Conservation (phyloP, 2,888 invertebrate genomes). For the Ichneumoninae sp. region DNA sequence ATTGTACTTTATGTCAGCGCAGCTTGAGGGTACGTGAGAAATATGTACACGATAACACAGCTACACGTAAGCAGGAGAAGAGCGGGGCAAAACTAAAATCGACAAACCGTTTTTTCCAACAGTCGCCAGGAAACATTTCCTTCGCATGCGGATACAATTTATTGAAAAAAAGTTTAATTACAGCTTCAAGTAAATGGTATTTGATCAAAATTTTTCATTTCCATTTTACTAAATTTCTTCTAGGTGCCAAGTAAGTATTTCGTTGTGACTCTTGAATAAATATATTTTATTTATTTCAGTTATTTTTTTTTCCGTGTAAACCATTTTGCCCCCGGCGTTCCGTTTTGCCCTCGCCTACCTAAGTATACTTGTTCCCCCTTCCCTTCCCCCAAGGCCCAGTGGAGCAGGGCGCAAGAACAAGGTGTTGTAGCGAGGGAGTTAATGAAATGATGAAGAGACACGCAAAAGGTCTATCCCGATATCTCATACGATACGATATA, state of each 20-base stretch:
- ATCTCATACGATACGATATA: slow-evolving; percentile 3
- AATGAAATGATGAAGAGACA: slow-evolving; percentile 29
- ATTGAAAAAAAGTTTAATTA: background rate
- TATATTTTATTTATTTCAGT: background rate
- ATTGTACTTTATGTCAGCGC: slow-evolving; percentile 1
- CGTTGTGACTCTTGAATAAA: background rate
- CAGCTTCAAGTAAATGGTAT: background rate
- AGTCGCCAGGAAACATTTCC: background rate
- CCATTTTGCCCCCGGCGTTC: background rate
- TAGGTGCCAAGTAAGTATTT: background rate
- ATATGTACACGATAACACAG: background rate
- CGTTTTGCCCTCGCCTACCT: background rate
- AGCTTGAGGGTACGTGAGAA: slow-evolving; percentile 1
- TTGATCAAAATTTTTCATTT: background rate
- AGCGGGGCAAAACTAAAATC: background rate
- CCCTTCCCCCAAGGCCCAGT: no score
- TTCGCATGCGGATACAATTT: background rate
- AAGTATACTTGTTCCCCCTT: background rate
- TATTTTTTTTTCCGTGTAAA: background rate
- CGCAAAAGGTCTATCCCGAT: slow-evolving; percentile 18
- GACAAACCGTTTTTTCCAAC: background rate
- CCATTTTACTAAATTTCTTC: background rate
- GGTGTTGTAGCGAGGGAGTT: slow-evolving; percentile 13
- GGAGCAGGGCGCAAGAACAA: background rate
- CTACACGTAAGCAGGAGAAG: background rate